Base-by-base conservation (phyloP, 2,888 invertebrate genomes). In the Pediacus dermestoides region DNA sequence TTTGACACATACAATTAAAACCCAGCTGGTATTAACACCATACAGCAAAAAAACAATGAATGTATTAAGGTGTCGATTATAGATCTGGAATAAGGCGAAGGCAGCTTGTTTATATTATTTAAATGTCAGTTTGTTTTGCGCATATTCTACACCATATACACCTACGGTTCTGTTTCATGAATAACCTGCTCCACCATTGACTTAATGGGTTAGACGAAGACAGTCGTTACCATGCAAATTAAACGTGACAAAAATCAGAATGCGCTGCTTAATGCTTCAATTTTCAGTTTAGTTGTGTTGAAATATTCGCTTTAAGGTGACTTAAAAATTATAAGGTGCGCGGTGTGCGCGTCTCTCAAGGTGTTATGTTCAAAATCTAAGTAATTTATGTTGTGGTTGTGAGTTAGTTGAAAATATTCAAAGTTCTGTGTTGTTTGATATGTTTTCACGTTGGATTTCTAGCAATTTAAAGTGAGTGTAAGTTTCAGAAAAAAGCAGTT, bases 71-170 rank as follows among this genome's bases (percentile, higher is more conserved):
- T 50, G 52, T 51, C 52, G 46, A 48, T 53, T 53, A 55, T 52
- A 52, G 50, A 48, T 48, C 25, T 42, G 27, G 46, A 52, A 62
- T 62, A 57, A n/a, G 63, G 63, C 58, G 60, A 54, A 52, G n/a
- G 50, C 53, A 51, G 56, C 58, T 58, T 61, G 62, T 61, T 61
- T 60, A 60, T 61, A 58, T 64, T 62, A 60, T 61, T 64, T 60
- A 64, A 64, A 64, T 67, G 64, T 64, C 63, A 61, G 62, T 60
- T 59, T 53, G 64, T 63, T 63, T 64, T 57, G 63, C 63, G 64
- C 65, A 64, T 61, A 65, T 61, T 61, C 63, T 60, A 64, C 64
- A 63, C 65, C 64, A 63, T 60, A 53, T 54, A 50, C 59, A 53
- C 60, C 60, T 57, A 60, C 60, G 45, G 47, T 39, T 48, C 44